Evolutionary conservation across 2,113 vertebrate genomes (phyloP), one percentile per base, ranked within the genome.

Genomic region (Pygoscelis adeliae): DNA sequence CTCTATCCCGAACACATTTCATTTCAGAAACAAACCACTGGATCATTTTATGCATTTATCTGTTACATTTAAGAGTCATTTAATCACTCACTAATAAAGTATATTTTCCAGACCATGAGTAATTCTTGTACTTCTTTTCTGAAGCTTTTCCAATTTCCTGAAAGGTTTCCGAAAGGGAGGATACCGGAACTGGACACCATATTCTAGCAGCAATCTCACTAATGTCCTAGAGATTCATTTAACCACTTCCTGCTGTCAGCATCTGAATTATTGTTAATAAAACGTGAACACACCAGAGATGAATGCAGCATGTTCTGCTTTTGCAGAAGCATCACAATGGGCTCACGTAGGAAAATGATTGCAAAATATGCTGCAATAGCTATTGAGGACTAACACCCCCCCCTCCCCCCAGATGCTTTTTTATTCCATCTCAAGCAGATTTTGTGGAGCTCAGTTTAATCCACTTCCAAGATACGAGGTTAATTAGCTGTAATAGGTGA

Each of bases 201-300:
- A 81, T 44, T 97, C 79, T 88, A 93, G 83, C 27, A 70, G 77
- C 26, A 53, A 49, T 84, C 67, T 95, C 76, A 52, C 26, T 74
- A 93, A 83, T 71, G 50, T 72, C 18, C 42, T 63, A 52, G 76
- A 93, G 84, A 92, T 73, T 92, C 79, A 94, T 49, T 90, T 93
- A 78, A 55, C 23, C 14, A 40, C 76, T 90, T 88, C 71, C 86
- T 4, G 3, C 66, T 94, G 55, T 90, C 79, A 93, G 62, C 38
- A 77, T 36, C 46, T 63, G 79, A 92, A 81, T 67, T 83, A 80
- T 40, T 74, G 55, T 58, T 86, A 80, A 47, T 63, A 90, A 92
- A 88, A 62, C 26, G 59, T 74, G 67, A 81, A 71, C 23, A 30
- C n/a, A 86, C 8, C 49, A 92, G 80, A 92, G 40, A 21, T 1